These are phyloP conservation scores for Manis crassicaudata DNA, from an alignment of 2,797 vertebrate species.

Conservation along the genomic window DNA sequence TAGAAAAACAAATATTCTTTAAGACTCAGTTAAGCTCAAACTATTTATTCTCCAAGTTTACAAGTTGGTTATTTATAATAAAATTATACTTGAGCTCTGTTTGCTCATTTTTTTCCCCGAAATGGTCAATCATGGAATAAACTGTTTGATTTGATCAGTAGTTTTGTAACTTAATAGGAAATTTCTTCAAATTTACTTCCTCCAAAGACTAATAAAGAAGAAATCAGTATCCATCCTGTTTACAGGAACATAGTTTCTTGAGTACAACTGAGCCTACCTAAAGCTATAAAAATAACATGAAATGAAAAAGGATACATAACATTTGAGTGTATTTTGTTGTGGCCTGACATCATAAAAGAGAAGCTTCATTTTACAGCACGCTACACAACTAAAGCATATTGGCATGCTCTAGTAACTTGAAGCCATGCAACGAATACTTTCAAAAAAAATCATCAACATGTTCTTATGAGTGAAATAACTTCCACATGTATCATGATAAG, in stretches of 20 bases:
- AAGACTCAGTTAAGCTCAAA: not conserved
- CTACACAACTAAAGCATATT: slow-evolving; percentile 28
- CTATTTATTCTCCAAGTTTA: slow-evolving; percentile 14
- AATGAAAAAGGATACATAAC: slow-evolving; percentile 18
- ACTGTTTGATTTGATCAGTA: not conserved
- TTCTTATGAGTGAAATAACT: slow-evolving; percentile 38
- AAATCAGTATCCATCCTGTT: not conserved
- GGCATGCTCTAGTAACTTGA: not conserved
- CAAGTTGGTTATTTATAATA: slow-evolving; percentile 10
- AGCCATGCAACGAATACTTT: not conserved
- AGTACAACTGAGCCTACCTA: slow-evolving; percentile 31
- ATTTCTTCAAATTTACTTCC: slow-evolving; percentile 35
- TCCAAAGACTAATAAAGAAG: slow-evolving; percentile 25
- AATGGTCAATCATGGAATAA: slow-evolving; percentile 3
- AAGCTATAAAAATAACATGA: slow-evolving; percentile 25
- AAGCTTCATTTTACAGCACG: slow-evolving; percentile 54
- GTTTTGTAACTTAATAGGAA: not conserved
- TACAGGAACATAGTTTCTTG: not conserved
- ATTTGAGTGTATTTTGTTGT: slow-evolving; percentile 49
- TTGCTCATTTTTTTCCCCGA: not conserved
- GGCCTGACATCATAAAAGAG: slow-evolving; percentile 36
- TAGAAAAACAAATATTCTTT: slow-evolving; percentile 36
- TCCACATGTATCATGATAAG: not conserved
- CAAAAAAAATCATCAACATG: slow-evolving; percentile 21
- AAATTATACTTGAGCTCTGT: slow-evolving; percentile 3